Base-by-base conservation (phyloP, 2,888 invertebrate species). In the Caenorhabditis afra region DNA sequence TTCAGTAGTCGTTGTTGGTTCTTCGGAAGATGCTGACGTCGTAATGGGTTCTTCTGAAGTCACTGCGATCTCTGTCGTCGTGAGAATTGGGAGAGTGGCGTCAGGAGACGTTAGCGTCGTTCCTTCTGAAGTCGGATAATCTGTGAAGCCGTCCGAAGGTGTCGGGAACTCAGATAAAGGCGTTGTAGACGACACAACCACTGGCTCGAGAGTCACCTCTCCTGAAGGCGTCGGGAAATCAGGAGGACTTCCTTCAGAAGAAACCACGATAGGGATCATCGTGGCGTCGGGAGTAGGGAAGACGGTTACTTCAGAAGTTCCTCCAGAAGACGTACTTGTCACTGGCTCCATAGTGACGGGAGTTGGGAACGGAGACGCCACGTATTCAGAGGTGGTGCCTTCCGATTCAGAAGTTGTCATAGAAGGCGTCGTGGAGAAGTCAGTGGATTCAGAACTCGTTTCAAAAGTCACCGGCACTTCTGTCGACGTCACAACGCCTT, bases 361-460 rank as follows among this genome's bases (percentile, higher is more conserved):
- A 29, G 29, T 29, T 29, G 29, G 29, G 29, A 29, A 29, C 29
- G 29, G 29, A 3, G 29, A 7, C 3, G 29, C 7, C 4, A 29
- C 29, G 29, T 29, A 29, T 7, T 59, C 45, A 39, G 70, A 55
- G 0, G 70, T 70, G 0, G 70, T 61, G n/a, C 52, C 53, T 45
- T 61, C 68, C 3, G 59, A 70, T 37, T 61, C 59, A n/a, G 20
- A n/a, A 16, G 70, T 70, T 12, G 45, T 70, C 47, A 37, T 3
- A 14, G 12, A 14, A 2, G 11, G 16, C 7, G 52, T 1, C 23
- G 65, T 65, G 1, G 53, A 39, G 8, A n/a, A 7, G 1, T 44
- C 29, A 11, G 37, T 41, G 2, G 41, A 41, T 20, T 55, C 45
- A 29, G 29, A 29, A n/a, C n/a, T n/a, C n/a, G n/a, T n/a, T n/a